A percentile compares a stretch with the other conserved stretches of the same genome.
phyloP scores from a whole-genome alignment of 2,888 invertebrate species.

The Choreutis nemorana region DNA sequence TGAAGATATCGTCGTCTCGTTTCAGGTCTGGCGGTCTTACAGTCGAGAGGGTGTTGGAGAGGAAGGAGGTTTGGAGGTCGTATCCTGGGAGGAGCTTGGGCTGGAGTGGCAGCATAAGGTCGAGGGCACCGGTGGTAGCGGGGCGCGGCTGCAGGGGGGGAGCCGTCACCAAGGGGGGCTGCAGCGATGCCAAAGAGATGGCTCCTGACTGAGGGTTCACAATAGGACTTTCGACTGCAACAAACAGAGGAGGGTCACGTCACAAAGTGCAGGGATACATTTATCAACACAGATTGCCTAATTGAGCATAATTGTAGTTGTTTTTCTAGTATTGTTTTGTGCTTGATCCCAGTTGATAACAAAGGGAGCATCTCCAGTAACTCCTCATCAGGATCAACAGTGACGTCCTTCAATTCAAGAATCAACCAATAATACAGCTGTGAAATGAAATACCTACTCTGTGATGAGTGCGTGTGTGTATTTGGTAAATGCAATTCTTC shows the following conservation, averaged over 20 bases:
- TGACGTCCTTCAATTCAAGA: too few species aligned
- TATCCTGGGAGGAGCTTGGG: slow-evolving; percentile 71
- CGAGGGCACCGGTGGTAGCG: slow-evolving; percentile 73
- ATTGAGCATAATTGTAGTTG: too few species aligned
- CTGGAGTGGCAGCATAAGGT: slow-evolving; percentile 76
- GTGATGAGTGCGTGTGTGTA: too few species aligned
- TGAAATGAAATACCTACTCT: too few species aligned
- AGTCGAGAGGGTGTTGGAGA: slow-evolving; percentile 60
- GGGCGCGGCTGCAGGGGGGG: slow-evolving; percentile 74
- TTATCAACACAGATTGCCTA: too few species aligned
- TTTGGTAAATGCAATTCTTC: too few species aligned
- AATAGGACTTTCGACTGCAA: slow-evolving; percentile 67
- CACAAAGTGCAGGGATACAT: too few species aligned
- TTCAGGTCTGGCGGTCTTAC: slow-evolving; percentile 48
- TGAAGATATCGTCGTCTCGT: slow-evolving; percentile 26
- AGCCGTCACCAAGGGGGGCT: slow-evolving; percentile 59
- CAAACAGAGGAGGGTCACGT: slow-evolving; percentile 16
- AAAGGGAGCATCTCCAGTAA: too few species aligned
- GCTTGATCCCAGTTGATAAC: too few species aligned
- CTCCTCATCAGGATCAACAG: too few species aligned
- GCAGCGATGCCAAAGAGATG: slow-evolving; percentile 59
- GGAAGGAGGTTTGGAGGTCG: slow-evolving; percentile 53
- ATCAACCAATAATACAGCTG: too few species aligned
- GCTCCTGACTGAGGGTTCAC: slow-evolving; percentile 54
- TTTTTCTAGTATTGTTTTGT: slow-evolving; percentile 1